Evolutionary conservation across 2,888 invertebrate species (phyloP).

Genomic region (Lepidonotus clava): DNA sequence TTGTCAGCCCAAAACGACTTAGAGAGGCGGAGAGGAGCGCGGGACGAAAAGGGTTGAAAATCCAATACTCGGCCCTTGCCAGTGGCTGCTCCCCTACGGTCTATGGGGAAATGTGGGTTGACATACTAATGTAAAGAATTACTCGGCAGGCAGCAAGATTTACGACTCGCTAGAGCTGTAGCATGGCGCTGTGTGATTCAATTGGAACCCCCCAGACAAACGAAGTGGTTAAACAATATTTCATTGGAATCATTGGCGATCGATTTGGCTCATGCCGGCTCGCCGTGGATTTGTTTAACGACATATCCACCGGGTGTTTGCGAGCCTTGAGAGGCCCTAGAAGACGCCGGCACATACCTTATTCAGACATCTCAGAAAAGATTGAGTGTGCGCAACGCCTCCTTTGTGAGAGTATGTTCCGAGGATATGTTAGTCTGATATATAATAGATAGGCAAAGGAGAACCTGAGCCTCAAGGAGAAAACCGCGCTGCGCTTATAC

Average conservation of each 20-base stretch:
- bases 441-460: too few species aligned
- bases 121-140: slow-evolving; percentile 2
- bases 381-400: too few species aligned
- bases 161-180: background rate
- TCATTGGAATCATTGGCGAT: background rate
- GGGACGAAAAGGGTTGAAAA: slow-evolving; percentile 5
- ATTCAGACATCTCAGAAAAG: too few species aligned
- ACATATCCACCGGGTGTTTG: background rate
- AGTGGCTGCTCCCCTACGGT: background rate
- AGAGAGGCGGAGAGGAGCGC: background rate
- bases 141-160: background rate
- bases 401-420: too few species aligned
- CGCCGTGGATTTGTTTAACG: background rate
- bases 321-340: background rate
- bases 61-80: background rate
- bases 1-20: background rate
- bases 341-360: too few species aligned
- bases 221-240: background rate
- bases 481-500: too few species aligned
- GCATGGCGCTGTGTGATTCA: background rate
- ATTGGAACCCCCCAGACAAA: background rate
- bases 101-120: slow-evolving; percentile 14
- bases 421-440: too few species aligned
- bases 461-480: too few species aligned
- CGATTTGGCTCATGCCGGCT: slow-evolving; percentile 1